Conservation (phyloP, 2,113 vertebrate species). For the Vidua macroura region DNA sequence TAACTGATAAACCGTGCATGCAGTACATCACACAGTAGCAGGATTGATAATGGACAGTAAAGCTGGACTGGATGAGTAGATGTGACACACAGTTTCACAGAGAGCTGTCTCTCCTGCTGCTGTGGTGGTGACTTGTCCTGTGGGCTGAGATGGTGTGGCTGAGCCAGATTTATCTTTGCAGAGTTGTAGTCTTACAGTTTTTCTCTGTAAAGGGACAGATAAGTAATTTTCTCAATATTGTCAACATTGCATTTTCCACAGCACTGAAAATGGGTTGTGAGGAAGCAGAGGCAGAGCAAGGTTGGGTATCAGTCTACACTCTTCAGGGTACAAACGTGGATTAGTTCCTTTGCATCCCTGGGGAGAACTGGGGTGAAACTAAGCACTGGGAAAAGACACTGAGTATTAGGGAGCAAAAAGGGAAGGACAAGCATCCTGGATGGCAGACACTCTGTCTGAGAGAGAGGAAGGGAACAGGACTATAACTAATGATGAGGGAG, state of each 20-base stretch:
- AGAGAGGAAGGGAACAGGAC: background rate
- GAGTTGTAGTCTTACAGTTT: background rate
- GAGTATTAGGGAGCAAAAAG: background rate
- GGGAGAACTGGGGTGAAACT: background rate
- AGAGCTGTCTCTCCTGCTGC: background rate
- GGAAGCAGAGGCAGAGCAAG: background rate
- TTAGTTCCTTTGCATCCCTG: background rate
- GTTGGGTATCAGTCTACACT: background rate
- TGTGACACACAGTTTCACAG: background rate
- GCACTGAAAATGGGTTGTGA: background rate
- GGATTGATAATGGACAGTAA: background rate
- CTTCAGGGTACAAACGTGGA: background rate
- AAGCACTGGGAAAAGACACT: background rate
- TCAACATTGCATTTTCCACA: background rate
- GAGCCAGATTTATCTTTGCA: fast-evolving
- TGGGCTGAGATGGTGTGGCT: background rate
- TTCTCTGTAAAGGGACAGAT: background rate
- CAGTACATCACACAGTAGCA: background rate
- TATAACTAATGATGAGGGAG: background rate
- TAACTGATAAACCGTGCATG: background rate
- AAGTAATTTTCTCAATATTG: background rate
- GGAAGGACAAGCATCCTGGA: background rate
- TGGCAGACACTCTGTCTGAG: background rate
- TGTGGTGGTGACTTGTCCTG: background rate
- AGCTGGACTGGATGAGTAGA: background rate